Conservation (phyloP, 1,140 invertebrate genomes). For the Paramacrobiotus metropolitanus region DNA sequence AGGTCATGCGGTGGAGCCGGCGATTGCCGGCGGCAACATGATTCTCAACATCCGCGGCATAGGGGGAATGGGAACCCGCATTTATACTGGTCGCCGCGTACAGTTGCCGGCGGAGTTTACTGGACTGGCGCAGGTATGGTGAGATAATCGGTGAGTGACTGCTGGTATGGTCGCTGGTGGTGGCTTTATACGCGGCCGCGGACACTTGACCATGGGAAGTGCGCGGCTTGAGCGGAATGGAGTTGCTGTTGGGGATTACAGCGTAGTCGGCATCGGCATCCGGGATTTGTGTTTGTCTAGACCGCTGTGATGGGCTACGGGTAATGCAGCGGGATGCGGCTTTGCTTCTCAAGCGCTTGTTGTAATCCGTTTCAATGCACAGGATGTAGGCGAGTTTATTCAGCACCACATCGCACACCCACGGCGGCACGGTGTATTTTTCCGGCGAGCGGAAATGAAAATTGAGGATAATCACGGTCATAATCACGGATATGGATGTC, state of each 20-base stretch:
- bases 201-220: too few relatives aligned
- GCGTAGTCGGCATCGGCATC: neutral
- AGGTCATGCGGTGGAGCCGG: too few relatives aligned
- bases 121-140: too few relatives aligned
- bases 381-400: neutral
- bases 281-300: neutral
- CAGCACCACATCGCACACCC: neutral
- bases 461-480: constrained; percentile 25
- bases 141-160: neutral
- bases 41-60: too few relatives aligned
- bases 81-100: too few relatives aligned
- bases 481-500: constrained; percentile 24
- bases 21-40: too few relatives aligned
- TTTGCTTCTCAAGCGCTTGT: neutral
- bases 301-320: neutral
- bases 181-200: neutral
- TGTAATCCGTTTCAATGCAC: neutral
- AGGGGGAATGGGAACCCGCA: too few relatives aligned
- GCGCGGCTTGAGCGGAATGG: neutral
- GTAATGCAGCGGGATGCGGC: neutral
- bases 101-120: too few relatives aligned
- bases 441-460: constrained; percentile 16
- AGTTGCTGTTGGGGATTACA: neutral
- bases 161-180: neutral
- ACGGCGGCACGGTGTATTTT: neutral